Base-by-base conservation (phyloP, 37 sponge, comb jelly and placozoan genomes). In the Axinella damicornis region DNA sequence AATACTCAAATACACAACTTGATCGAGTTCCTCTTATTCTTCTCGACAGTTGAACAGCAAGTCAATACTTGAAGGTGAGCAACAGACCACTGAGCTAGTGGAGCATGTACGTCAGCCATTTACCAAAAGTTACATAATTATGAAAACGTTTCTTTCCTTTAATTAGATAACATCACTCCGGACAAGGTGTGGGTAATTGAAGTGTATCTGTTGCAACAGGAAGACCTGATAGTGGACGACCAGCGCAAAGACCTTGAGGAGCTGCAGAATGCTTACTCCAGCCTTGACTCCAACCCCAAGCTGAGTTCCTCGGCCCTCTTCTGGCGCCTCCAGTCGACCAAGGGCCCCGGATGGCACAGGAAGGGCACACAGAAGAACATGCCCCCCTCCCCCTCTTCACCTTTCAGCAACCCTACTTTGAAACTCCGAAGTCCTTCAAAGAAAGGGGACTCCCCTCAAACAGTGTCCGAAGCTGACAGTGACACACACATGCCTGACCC, bases 101-200 rank as follows among this genome's bases (percentile, higher is more conserved):
- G n/a, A n/a, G n/a, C n/a, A n/a, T n/a, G n/a, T n/a, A n/a, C n/a
- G n/a, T n/a, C n/a, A n/a, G n/a, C n/a, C n/a, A n/a, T n/a, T n/a
- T n/a, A n/a, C n/a, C n/a, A n/a, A n/a, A n/a, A n/a, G n/a, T n/a
- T n/a, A n/a, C n/a, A n/a, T n/a, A n/a, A n/a, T n/a, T n/a, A n/a
- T n/a, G 46, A 12, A 46, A 46, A 12, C 9, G 4, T 46, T 46
- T 31, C n/a, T 57, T 67, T 24, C 19, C 71, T 17, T 38, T 15
- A 16, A 57, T 30, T 36, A 80, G 81, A 74, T 38, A 67, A 80
- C 39, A 81, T 82, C 35, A 83, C 66, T 60, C 78, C 64, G 6
- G 79, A 69, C 81, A 81, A 80, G 30, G 86, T 92, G 41, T 87
- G 91, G 91, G 82, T 91, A 18, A n/a, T 87, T 14, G 83, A 83